phyloP scores from a whole-genome alignment of 2,113 vertebrate species.

The Numida meleagris region DNA sequence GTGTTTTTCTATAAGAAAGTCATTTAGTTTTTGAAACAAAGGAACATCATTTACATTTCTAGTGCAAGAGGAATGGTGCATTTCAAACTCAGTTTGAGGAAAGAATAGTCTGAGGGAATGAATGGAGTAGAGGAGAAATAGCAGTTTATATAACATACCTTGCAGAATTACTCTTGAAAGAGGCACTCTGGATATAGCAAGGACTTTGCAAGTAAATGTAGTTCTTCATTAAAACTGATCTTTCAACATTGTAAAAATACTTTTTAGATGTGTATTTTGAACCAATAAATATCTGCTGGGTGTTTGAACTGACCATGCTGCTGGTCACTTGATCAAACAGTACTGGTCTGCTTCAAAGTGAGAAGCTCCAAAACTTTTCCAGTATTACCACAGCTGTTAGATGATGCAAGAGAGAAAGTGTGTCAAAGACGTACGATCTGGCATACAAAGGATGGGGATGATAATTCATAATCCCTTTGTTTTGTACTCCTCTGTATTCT shows the following conservation, averaged over 20 bases:
- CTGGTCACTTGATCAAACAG: not conserved
- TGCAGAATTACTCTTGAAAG: not conserved
- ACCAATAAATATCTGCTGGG: not conserved
- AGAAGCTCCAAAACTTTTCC: not conserved
- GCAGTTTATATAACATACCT: not conserved
- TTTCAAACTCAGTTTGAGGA: not conserved
- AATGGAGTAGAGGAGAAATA: not conserved
- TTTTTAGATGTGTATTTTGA: not conserved
- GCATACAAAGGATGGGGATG: not conserved
- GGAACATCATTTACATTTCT: not conserved
- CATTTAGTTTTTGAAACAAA: not conserved
- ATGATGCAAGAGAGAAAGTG: not conserved
- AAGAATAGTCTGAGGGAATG: not conserved
- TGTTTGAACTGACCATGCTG: not conserved
- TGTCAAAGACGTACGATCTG: not conserved
- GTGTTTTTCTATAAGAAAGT: not conserved
- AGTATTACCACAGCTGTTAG: not conserved
- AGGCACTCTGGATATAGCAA: not conserved
- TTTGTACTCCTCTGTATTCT: not conserved
- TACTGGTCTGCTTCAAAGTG: not conserved
- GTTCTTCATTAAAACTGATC: not conserved
- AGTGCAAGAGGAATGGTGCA: not conserved
- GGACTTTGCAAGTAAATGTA: not conserved
- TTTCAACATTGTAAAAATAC: not conserved
- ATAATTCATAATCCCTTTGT: not conserved